Conservation (phyloP, 2,888 invertebrate genomes). For the Nemotelus pantherinus region DNA sequence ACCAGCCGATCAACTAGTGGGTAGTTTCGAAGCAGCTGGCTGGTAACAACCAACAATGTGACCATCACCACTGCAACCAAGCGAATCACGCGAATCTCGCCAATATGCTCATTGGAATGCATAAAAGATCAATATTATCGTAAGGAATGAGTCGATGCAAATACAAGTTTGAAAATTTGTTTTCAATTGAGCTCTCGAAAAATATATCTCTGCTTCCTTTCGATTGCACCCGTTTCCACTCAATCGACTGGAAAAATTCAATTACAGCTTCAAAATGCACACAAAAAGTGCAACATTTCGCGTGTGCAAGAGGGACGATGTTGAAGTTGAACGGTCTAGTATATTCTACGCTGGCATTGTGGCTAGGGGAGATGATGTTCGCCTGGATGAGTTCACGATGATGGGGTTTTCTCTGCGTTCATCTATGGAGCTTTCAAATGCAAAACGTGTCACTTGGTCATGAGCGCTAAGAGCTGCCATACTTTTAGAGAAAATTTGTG, state of each 20-base stretch:
- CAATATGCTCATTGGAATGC: slow-evolving; percentile 16
- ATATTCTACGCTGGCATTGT: background rate
- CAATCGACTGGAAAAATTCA: slow-evolving; percentile 44
- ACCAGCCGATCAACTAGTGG: too few species aligned
- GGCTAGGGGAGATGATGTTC: background rate
- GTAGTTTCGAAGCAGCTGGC: too few species aligned
- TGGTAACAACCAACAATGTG: too few species aligned
- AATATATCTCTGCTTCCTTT: background rate
- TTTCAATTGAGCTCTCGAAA: slow-evolving; percentile 13
- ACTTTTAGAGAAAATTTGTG: too few species aligned
- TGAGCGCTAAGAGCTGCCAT: too few species aligned
- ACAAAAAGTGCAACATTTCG: slow-evolving; percentile 23
- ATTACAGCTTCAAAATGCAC: slow-evolving; percentile 36
- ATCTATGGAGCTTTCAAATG: slow-evolving; percentile 24
- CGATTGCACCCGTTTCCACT: slow-evolving; percentile 29
- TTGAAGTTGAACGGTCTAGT: background rate
- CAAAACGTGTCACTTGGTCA: background rate
- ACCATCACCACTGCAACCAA: too few species aligned
- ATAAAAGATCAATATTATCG: slow-evolving; percentile 40
- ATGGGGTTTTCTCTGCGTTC: background rate
- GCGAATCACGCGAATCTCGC: background rate
- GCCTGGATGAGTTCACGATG: background rate
- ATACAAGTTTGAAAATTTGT: slow-evolving; percentile 33
- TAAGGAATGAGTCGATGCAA: slow-evolving; percentile 28
- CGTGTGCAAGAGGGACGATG: background rate